These are phyloP conservation scores for Malaclemys terrapin DNA, from an alignment of 2,113 vertebrate species.

Conservation along the genomic window DNA sequence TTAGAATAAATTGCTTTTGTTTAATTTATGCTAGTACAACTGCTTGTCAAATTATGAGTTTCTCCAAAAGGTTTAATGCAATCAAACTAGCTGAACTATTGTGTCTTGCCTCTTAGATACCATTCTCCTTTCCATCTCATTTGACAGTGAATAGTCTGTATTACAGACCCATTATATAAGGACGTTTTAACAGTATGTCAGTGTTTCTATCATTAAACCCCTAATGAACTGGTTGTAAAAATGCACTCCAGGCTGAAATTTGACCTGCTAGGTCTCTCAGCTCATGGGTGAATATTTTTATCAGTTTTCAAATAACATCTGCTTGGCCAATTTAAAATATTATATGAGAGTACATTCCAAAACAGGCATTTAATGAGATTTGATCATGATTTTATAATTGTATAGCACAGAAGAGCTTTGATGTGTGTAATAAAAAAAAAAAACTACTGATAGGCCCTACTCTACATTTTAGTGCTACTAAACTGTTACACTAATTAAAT, in stretches of 20 bases:
- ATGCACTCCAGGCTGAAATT: constrained; percentile 65
- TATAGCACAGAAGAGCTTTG: constrained; percentile 66
- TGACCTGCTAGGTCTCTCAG: constrained; percentile 54
- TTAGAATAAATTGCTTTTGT: background rate
- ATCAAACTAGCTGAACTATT: background rate
- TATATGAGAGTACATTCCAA: constrained; percentile 38
- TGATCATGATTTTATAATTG: constrained; percentile 52
- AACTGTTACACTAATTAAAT: background rate
- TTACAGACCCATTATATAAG: background rate
- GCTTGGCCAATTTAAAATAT: constrained; percentile 65
- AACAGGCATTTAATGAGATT: constrained; percentile 22
- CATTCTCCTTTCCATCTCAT: background rate
- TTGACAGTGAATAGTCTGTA: background rate
- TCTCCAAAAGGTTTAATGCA: background rate
- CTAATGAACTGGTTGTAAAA: constrained; percentile 62
- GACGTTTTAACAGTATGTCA: background rate
- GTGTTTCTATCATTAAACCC: constrained; percentile 48
- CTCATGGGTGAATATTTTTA: constrained; percentile 48
- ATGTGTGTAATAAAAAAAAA: constrained; percentile 53
- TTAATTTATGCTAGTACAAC: background rate
- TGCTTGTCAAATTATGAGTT: background rate
- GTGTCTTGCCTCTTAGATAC: background rate
- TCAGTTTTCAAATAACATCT: constrained; percentile 47
- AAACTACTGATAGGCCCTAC: constrained; percentile 20
- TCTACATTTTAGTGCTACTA: constrained; percentile 37